Base-by-base conservation (phyloP, 2,888 invertebrate species). In the Leptopilina syphax region DNA sequence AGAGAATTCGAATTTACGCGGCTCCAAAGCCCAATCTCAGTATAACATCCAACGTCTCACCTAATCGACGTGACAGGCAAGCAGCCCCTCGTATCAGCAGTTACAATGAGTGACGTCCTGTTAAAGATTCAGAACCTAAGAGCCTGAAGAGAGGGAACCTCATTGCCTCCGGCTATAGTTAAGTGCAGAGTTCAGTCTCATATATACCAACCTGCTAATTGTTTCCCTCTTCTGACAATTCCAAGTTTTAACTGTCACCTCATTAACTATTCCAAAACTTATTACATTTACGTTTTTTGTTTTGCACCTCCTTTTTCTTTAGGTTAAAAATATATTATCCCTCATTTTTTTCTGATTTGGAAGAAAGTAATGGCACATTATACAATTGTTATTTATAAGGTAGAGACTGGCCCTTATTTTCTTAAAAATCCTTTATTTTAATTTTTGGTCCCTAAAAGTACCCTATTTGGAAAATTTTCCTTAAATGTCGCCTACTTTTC, bases 21-120 rank as follows among this genome's bases (percentile, higher is more conserved):
- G 77, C 76, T 78, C 76, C 34, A 76, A 80, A 79, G 80, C 67
- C 79, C 77, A 80, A 80, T 80, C 78, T 80, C 77, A 79, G 82
- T 44, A 44, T 78, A 82, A 79, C 80, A 82, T 82, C 79, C 76
- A 79, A 81, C 81, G 78, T 80, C 80, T 81, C 80, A 83, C 84
- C 87, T 88, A 88, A 89, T 88, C 89, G 88, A 87, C 88, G 85
- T 87, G 88, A 88, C 89, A 88, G 87, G 79, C 83, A 78, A 34
- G 77, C 80, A 80, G 76, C 81, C 83, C 83, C 82, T 82, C 84
- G 85, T 86, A 87, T 88, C 87, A 87, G 84, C 86, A 89, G 86
- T 88, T 88, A 87, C 87, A 87, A 89, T 87, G 88, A 88, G 85
- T 88, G 88, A 88, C 88, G 87, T 84, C 79, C 67, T 77, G 85